A percentile compares a stretch with the other conserved stretches of the same genome.
phyloP scores from a whole-genome alignment of 2,888 invertebrate species.

The Panorpa germanica region DNA sequence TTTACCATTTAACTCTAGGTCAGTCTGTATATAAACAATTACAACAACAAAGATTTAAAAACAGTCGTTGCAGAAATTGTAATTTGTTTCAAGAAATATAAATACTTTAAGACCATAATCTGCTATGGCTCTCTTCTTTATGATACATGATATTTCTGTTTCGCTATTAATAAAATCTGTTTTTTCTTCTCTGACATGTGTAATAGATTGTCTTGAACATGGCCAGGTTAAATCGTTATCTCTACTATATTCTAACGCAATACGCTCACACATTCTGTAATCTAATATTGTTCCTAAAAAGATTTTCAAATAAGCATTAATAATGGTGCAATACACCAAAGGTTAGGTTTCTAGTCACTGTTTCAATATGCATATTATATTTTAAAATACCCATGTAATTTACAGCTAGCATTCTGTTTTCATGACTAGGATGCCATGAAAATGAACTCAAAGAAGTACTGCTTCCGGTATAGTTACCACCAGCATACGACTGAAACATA shows the following conservation, averaged over 20 bases:
- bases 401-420: conserved; percentile 55
- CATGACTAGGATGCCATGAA: conserved; percentile 74
- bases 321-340: no score
- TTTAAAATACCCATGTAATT: conserved; percentile 33
- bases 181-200: no score
- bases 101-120: conserved; percentile 66
- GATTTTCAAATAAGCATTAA: no score
- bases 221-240: no score
- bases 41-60: conserved; percentile 5
- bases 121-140: conserved; percentile 46
- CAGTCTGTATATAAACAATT: conserved; percentile 30
- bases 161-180: no score
- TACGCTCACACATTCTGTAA: conserved; percentile 62
- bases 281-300: conserved; percentile 46
- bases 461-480: no score
- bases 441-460: no score
- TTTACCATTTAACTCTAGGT: conserved; percentile 62
- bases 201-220: no score
- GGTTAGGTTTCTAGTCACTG: no score
- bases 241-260: conserved; percentile 65
- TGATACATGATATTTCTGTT: conserved; percentile 60
- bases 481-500: no score
- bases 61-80: conserved; percentile 3
- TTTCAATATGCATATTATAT: no score
- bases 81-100: conserved; percentile 8